Conservation (phyloP, 2,888 invertebrate genomes). For the Scaeva pyrastri region DNA sequence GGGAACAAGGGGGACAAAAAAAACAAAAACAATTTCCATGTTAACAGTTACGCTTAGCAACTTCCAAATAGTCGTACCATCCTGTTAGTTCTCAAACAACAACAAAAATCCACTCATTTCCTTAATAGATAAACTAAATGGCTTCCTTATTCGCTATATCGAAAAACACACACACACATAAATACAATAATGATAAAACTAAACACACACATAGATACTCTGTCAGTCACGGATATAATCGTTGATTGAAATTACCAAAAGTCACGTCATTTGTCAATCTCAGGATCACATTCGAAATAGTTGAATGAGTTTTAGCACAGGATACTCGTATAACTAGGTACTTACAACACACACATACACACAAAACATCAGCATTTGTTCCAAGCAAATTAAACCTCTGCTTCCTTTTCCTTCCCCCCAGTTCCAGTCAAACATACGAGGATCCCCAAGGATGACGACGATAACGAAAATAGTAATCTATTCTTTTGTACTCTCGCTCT, state of each 20-base stretch:
- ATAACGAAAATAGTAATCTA: constrained; percentile 52
- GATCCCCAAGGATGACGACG: not conserved
- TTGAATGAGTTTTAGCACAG: constrained; percentile 57
- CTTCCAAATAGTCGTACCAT: constrained; percentile 55
- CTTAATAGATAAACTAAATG: constrained; percentile 60
- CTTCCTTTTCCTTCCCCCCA: no score
- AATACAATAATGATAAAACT: constrained; percentile 23
- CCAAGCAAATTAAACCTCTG: constrained; percentile 50
- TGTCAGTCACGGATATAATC: constrained; percentile 57
- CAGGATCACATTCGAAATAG: constrained; percentile 68
- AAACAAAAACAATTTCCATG: constrained; percentile 30
- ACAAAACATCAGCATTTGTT: not conserved
- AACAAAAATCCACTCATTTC: constrained; percentile 43
- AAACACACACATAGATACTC: constrained; percentile 8
- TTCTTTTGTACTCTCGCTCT: constrained; percentile 47
- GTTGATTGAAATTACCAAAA: constrained; percentile 73
- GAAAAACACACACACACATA: not conserved
- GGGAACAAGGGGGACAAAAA: not conserved
- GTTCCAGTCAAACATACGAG: no score
- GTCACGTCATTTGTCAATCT: constrained; percentile 76
- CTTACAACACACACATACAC: not conserved
- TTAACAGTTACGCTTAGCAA: constrained; percentile 53
- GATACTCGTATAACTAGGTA: constrained; percentile 27
- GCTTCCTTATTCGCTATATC: constrained; percentile 53
- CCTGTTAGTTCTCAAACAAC: constrained; percentile 12